Evolutionary conservation across 1,140 invertebrate species (phyloP).

Genomic region (Leguminivora glycinivorella): DNA sequence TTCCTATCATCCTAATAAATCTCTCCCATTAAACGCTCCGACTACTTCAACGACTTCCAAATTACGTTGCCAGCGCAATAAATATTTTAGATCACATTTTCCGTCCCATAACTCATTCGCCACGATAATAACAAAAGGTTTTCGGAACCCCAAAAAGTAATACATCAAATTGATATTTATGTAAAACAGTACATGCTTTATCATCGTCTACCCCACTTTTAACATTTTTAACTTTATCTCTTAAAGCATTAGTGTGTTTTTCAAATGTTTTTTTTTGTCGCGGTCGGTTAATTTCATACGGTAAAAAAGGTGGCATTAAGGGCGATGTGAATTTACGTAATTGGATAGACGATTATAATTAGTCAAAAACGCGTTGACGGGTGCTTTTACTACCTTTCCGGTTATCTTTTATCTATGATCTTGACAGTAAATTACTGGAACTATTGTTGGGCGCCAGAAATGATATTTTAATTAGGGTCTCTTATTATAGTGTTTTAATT

Average conservation of each 20-base stretch:
- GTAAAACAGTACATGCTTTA: constrained; percentile 32
- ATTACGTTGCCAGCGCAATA: constrained; percentile 22
- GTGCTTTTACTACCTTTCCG: constrained; percentile 1
- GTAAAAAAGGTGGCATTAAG: constrained; percentile 27
- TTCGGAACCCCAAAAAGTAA: constrained; percentile 30
- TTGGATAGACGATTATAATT: constrained; percentile 34
- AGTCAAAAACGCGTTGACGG: constrained; percentile 31
- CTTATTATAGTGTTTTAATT: constrained; percentile 6
- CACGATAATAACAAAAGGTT: constrained; percentile 32
- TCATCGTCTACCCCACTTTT: constrained; percentile 1
- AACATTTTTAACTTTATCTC: neutral
- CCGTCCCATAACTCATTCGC: constrained; percentile 30
- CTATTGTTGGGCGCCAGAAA: constrained; percentile 26
- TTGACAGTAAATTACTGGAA: constrained; percentile 30
- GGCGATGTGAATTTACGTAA: constrained; percentile 32
- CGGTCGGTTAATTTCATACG: constrained; percentile 28
- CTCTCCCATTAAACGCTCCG: constrained; percentile 13
- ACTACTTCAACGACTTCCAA: neutral
- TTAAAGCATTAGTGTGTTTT: neutral
- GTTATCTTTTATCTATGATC: constrained; percentile 25
- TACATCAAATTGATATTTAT: constrained; percentile 36
- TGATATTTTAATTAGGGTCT: constrained; percentile 28
- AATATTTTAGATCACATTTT: constrained; percentile 30
- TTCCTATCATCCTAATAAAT: constrained; percentile 3
- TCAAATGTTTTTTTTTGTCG: constrained; percentile 6